Conservation (phyloP, 1,140 invertebrate genomes). For the Trachymyrmex septentrionalis region DNA sequence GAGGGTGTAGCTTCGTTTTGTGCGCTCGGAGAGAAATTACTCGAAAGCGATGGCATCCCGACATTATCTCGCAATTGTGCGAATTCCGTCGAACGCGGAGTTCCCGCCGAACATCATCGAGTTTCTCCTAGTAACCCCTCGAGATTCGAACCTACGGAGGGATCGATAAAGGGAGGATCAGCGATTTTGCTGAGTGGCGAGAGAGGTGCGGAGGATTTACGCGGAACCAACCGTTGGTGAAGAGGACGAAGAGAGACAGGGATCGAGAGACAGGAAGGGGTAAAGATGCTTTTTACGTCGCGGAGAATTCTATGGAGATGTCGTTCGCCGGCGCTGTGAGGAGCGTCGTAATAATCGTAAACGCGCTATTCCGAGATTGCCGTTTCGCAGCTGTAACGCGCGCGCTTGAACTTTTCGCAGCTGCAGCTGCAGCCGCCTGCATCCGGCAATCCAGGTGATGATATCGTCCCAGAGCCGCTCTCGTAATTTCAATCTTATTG, state of each 20-base stretch:
- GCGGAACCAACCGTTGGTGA: background rate
- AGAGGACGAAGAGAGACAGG: background rate
- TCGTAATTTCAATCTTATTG: conserved; percentile 71
- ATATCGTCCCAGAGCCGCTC: conserved; percentile 41
- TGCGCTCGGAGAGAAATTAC: conserved; percentile 37
- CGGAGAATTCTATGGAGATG: conserved; percentile 42
- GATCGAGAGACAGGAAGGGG: background rate
- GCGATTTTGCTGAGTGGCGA: background rate
- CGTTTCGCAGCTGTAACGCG: conserved; percentile 64
- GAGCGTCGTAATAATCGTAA: conserved; percentile 75
- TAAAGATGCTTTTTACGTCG: conserved; percentile 45
- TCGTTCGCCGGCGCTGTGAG: conserved; percentile 47
- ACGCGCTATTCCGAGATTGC: conserved; percentile 71
- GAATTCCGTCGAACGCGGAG: conserved; percentile 50
- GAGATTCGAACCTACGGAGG: conserved; percentile 30
- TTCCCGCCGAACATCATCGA: conserved; percentile 49
- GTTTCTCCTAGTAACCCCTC: conserved; percentile 35
- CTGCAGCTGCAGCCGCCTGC: conserved; percentile 62
- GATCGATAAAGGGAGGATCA: conserved; percentile 27
- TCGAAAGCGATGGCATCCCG: background rate
- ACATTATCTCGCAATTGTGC: conserved; percentile 54
- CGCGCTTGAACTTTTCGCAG: background rate
- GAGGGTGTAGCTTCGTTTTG: conserved; percentile 24
- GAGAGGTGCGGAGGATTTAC: background rate
- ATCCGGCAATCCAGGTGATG: conserved; percentile 66